A percentile compares a stretch with the other conserved stretches of the same genome.
phyloP scores from a whole-genome alignment of 1,140 invertebrate species.

The Heliconius hermathena region DNA sequence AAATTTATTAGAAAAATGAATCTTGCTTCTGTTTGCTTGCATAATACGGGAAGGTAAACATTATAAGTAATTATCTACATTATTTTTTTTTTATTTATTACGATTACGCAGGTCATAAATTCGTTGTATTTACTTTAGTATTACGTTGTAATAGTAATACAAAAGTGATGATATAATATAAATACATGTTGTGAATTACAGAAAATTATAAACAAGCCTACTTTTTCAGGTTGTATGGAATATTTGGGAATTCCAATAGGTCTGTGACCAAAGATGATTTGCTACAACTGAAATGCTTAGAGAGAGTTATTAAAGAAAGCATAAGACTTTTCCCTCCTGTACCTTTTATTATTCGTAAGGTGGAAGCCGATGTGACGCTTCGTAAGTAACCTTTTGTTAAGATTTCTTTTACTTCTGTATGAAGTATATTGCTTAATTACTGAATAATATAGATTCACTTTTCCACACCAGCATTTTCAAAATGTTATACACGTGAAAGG shows the following conservation, averaged over 20 bases:
- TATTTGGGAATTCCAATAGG: constrained; percentile 58
- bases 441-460: too few relatives aligned
- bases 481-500: too few relatives aligned
- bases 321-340: constrained; percentile 86
- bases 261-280: constrained; percentile 63
- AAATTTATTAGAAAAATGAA: not conserved
- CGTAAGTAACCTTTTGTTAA: constrained; percentile 54
- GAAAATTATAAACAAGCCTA: too few relatives aligned
- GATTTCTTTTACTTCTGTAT: not conserved
- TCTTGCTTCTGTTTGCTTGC: not conserved
- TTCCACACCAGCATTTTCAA: too few relatives aligned
- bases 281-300: constrained; percentile 85
- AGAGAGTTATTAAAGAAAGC: constrained; percentile 88
- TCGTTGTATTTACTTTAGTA: not conserved
- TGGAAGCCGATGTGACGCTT: constrained; percentile 58
- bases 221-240: constrained; percentile 51
- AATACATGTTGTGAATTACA: too few relatives aligned
- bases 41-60: not conserved
- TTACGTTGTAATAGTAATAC: too few relatives aligned
- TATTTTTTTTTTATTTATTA: too few relatives aligned
- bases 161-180: too few relatives aligned
- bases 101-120: too few relatives aligned
- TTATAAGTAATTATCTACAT: not conserved
- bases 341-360: constrained; percentile 68
- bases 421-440: not conserved